Evolutionary conservation across 2,888 invertebrate genomes (phyloP).

Genomic region (Plagodis pulveraria): DNA sequence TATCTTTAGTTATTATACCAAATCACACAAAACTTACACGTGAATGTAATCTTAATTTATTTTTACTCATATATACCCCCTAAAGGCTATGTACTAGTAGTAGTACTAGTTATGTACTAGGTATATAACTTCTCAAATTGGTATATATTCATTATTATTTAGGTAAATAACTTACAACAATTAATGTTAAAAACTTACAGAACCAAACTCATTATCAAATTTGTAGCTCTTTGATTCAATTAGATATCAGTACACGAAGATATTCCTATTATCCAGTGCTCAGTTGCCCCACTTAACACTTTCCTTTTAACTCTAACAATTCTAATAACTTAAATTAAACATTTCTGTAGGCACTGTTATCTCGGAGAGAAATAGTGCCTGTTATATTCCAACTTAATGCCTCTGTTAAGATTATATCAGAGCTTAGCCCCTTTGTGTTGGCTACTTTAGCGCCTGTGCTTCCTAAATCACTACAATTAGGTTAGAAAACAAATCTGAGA

Average conservation of each 20-base stretch:
- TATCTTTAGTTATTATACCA: no score
- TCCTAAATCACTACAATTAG: slow-evolving; percentile 59
- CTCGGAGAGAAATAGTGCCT: slow-evolving; percentile 58
- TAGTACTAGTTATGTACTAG: no score
- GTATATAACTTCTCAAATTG: no score
- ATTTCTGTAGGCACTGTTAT: slow-evolving; percentile 54
- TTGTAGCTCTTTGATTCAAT: slow-evolving; percentile 32
- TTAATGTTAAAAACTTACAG: no score
- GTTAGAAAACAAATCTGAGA: slow-evolving; percentile 54
- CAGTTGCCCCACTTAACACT: slow-evolving; percentile 29
- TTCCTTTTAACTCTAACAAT: slow-evolving; percentile 34
- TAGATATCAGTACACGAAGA: slow-evolving; percentile 16
- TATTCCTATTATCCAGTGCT: slow-evolving; percentile 35
- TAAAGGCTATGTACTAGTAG: no score
- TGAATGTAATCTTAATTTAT: no score
- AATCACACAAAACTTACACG: no score
- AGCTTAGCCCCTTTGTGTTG: slow-evolving; percentile 55
- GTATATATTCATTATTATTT: no score
- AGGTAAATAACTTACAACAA: no score
- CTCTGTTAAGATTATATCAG: slow-evolving; percentile 61
- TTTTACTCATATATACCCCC: no score
- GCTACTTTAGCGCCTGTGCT: slow-evolving; percentile 50
- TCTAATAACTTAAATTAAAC: slow-evolving; percentile 56
- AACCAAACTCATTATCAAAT: no score
- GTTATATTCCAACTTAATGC: slow-evolving; percentile 62